Evolutionary conservation across 2,797 vertebrate species (phyloP), one percentile per base, ranked within the genome.

Genomic region (Premnoplex brunnescens): DNA sequence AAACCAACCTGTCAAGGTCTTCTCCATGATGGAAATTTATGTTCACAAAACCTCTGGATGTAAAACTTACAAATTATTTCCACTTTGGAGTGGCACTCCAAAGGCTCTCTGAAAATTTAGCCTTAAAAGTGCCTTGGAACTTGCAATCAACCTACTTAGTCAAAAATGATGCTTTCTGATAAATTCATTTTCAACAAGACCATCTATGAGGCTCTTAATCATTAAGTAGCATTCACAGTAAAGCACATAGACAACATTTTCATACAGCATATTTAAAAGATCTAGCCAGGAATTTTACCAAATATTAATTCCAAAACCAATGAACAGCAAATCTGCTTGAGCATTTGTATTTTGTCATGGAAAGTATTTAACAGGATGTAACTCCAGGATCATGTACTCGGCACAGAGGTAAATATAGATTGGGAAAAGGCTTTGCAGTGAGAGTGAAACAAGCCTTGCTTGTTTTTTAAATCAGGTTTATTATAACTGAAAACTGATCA

Each of bases 171-270:
- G 2, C 6, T 64, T 89, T 74, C 23, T 58, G 32, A 60, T 24
- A 85, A 66, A 48, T 82, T 32, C 8, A 32, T 71, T 77, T 91
- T 72, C 39, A 62, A 32, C 7, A 80, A 63, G n/a, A 67, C 2
- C 5, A 2, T 2, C 11, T 52, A 2, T 6, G 2, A 73, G 5
- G 0, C 1, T 76, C 6, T 62, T 59, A n/a, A 22, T 58, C 59
- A 16, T 44, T 67, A 76, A 74, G 37, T 7, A 69, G 2, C 8
- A 36, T 43, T 72, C 24, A 64, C 26, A 73, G 17, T 12, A 73
- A 74, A 86, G 11, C 7, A 55, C 20, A 52, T 0, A 17, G 6
- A 5, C 12, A 73, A 67, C 14, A 56, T 56, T 91, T 76, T 82
- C 16, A 27, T 28, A 16, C 54, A 49, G 9, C 58, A 4, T 55